phyloP scores from a whole-genome alignment of 1,140 invertebrate species.

The Sycophaga agraensis region DNA sequence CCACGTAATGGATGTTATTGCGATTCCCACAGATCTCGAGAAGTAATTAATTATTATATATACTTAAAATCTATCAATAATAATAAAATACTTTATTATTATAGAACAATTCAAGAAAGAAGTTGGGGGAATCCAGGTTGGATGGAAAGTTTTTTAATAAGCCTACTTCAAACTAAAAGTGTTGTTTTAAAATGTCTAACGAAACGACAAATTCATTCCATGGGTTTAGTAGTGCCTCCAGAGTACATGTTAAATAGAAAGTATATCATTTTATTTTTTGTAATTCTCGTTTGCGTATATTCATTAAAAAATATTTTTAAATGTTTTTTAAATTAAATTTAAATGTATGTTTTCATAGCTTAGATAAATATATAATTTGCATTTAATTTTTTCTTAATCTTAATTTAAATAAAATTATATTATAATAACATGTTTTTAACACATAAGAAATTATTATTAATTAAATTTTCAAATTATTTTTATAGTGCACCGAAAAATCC shows the following conservation, averaged over 20 bases:
- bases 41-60: slow-evolving; percentile 51
- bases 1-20: slow-evolving; percentile 63
- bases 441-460: not conserved
- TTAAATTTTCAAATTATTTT: not conserved
- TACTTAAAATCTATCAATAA: not conserved
- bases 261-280: slow-evolving; percentile 1
- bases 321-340: too few relatives aligned
- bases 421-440: too few relatives aligned
- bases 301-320: not conserved
- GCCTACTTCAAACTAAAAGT: slow-evolving; percentile 59
- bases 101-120: slow-evolving; percentile 62
- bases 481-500: not conserved
- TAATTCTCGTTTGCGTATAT: not conserved
- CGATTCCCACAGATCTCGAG: slow-evolving; percentile 64
- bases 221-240: slow-evolving; percentile 53
- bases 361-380: too few relatives aligned
- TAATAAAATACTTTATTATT: too few relatives aligned
- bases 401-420: too few relatives aligned
- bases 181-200: slow-evolving; percentile 51
- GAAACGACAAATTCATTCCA: slow-evolving; percentile 38
- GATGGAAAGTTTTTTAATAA: slow-evolving; percentile 66
- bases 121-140: slow-evolving; percentile 66
- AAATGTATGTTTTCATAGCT: too few relatives aligned
- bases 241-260: slow-evolving; percentile 52
- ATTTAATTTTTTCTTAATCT: too few relatives aligned